phyloP scores from a whole-genome alignment of 64 coral and sea anemone species.

The Porites lutea region DNA sequence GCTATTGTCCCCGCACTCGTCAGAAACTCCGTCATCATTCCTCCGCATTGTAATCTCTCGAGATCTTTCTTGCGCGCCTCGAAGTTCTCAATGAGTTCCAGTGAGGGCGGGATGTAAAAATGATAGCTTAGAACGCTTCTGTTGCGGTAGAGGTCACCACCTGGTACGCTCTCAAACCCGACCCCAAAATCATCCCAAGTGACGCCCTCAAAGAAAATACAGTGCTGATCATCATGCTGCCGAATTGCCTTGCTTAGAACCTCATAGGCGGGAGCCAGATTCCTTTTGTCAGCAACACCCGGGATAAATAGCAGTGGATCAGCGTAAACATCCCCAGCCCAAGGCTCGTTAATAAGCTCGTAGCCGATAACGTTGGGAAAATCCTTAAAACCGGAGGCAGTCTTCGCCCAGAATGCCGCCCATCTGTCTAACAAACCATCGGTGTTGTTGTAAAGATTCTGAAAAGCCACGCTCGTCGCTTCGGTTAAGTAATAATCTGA shows the following conservation, averaged over 20 bases:
- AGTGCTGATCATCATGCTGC: constrained; percentile 75
- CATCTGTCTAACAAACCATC: constrained; percentile 88
- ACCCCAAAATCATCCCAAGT: constrained; percentile 99
- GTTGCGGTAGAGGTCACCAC: constrained; percentile 83
- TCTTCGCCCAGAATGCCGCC: constrained; percentile 92
- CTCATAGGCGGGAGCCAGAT: constrained; percentile 88
- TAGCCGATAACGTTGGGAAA: constrained; percentile 93
- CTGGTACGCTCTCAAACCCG: constrained; percentile 89
- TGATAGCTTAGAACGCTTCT: constrained; percentile 94
- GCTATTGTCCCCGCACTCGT: constrained; percentile 38
- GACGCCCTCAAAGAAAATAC: constrained; percentile 94
- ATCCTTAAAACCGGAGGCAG: constrained; percentile 79
- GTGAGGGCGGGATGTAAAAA: constrained; percentile 76
- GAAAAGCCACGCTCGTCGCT: constrained; percentile 87
- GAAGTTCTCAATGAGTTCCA: constrained; percentile 50
- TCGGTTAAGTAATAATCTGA: constrained; percentile 87
- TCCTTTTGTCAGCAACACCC: constrained; percentile 73
- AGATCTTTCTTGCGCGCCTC: constrained; percentile 67
- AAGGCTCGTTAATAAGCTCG: constrained; percentile 98
- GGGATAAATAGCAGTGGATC: constrained; percentile 86
- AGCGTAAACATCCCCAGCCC: constrained; percentile 89
- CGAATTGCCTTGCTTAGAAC: constrained; percentile 85
- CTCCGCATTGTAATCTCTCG: constrained; percentile 81
- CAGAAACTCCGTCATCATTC: constrained; percentile 92
- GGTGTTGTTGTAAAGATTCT: constrained; percentile 92